Percentiles rank a stretch among this genome's conserved stretches.
phyloP scores from a whole-genome alignment of 2,888 invertebrate species.

The Doris montereyensis region DNA sequence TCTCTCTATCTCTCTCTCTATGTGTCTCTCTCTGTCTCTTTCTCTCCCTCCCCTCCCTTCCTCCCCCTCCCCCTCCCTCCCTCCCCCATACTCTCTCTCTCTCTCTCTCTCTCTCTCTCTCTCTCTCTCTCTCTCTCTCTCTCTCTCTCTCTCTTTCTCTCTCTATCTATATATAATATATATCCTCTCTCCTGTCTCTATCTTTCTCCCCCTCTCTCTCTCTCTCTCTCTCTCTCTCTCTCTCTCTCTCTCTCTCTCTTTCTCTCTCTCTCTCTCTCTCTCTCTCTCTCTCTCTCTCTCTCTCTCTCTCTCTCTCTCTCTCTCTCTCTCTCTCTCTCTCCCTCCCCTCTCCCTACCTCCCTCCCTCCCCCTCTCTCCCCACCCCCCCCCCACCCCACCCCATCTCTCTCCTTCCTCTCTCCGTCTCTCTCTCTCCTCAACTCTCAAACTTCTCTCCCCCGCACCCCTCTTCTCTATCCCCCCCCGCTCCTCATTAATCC shows the following conservation, averaged over 20 bases:
- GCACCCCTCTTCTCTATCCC: constrained; percentile 6
- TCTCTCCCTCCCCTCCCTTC: background rate
- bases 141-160: background rate
- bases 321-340: background rate
- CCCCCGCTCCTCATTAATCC: background rate
- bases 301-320: background rate
- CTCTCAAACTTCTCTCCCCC: background rate
- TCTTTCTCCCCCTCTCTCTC: background rate
- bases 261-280: background rate
- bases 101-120: constrained; percentile 6
- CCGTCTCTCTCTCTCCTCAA: background rate
- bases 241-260: background rate
- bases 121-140: constrained; percentile 8
- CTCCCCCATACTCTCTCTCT: constrained; percentile 11
- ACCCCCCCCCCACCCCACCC: background rate
- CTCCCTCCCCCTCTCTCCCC: background rate
- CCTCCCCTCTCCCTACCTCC: background rate
- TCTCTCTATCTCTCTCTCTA: too few species aligned
- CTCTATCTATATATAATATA: background rate
- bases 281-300: background rate
- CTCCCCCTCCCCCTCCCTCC: background rate
- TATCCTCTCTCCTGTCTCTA: background rate
- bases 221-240: background rate
- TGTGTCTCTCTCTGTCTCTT: too few species aligned
- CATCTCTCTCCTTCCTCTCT: background rate